phyloP scores from a whole-genome alignment of 2,797 vertebrate species.

The Serranus cabrilla region DNA sequence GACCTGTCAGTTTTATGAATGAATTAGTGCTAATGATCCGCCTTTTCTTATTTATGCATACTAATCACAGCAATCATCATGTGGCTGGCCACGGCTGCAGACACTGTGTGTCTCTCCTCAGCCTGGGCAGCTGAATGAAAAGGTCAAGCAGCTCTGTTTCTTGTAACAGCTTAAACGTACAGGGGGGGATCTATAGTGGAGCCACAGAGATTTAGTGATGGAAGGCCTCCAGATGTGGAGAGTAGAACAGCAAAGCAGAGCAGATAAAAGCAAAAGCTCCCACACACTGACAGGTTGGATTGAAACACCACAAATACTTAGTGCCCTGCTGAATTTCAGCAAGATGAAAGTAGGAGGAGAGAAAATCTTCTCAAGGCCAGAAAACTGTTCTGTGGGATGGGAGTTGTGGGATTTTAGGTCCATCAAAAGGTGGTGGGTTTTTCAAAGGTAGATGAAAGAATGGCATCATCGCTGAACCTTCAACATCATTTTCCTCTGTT shows the following conservation, averaged over 20 bases:
- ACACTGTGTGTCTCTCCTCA: conserved; percentile 77
- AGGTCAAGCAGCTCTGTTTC: conserved; percentile 85
- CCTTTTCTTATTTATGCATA: conserved; percentile 82
- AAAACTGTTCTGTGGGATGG: conserved; percentile 32
- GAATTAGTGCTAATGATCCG: conserved; percentile 85
- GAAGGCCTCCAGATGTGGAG: conserved; percentile 87
- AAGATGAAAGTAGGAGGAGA: conserved; percentile 72
- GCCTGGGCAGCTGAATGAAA: conserved; percentile 77
- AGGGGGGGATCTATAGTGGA: conserved; percentile 72
- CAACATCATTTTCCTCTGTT: conserved; percentile 52
- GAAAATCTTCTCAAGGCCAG: conserved; percentile 50
- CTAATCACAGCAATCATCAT: conserved; percentile 80
- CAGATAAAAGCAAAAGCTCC: conserved; percentile 83
- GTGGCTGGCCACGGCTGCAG: conserved; percentile 59
- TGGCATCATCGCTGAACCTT: conserved; percentile 18
- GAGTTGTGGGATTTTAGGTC: conserved; percentile 43
- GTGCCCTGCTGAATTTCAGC: conserved; percentile 79
- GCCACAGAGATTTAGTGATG: conserved; percentile 84
- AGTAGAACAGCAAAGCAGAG: conserved; percentile 63
- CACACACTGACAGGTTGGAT: conserved; percentile 83
- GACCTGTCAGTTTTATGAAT: conserved; percentile 85
- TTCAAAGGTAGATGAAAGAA: conserved; percentile 42
- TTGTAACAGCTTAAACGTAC: conserved; percentile 85
- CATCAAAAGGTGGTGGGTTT: conserved; percentile 31
- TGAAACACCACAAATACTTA: conserved; percentile 84